A percentile compares a stretch with the other conserved stretches of the same genome.
These are phyloP conservation scores for Neopipo cinnamomea DNA, from an alignment of 2,113 vertebrate species.

Conservation along the genomic window DNA sequence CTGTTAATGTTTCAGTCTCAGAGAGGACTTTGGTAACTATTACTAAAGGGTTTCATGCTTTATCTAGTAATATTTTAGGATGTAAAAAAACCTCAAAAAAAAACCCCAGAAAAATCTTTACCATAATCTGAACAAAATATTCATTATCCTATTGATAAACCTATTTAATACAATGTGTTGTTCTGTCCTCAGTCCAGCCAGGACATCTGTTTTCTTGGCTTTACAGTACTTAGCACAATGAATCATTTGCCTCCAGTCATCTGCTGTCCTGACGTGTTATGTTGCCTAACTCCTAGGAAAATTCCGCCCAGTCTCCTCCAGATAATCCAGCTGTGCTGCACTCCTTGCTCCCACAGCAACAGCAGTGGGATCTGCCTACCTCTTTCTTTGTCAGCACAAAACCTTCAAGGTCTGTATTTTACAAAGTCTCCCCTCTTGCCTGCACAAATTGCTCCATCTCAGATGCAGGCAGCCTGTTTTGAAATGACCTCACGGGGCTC, in stretches of 20 bases:
- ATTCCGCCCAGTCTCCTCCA: background rate
- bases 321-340: background rate
- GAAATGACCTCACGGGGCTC: background rate
- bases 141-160: constrained; percentile 20
- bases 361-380: background rate
- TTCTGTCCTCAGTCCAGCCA: background rate
- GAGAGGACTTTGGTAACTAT: background rate
- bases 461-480: background rate
- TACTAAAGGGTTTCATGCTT: background rate
- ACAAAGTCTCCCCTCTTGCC: background rate
- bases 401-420: background rate
- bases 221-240: background rate
- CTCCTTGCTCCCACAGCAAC: background rate
- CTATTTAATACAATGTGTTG: constrained; percentile 4
- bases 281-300: constrained; percentile 19
- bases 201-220: constrained; percentile 47
- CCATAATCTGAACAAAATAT: constrained; percentile 23
- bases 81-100: background rate
- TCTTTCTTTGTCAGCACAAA: background rate
- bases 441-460: background rate
- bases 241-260: constrained; percentile 46
- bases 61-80: background rate
- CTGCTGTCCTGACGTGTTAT: background rate
- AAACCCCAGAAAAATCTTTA: background rate
- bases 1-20: background rate